Evolutionary conservation across 1,140 invertebrate genomes (phyloP).

Genomic region (Hestina assimilis): DNA sequence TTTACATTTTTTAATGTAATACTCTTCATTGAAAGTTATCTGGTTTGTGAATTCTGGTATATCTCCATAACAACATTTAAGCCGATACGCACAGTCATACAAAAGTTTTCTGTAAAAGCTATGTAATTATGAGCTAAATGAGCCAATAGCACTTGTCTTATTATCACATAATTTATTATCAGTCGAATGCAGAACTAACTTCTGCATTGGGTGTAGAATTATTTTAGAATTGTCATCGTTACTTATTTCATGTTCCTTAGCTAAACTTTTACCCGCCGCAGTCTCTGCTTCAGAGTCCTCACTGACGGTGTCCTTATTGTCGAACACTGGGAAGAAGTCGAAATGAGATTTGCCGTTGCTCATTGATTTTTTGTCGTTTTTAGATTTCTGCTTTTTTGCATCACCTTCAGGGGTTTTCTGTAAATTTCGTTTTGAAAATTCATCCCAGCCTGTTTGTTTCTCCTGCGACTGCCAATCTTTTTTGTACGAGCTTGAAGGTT

Average conservation of each 20-base stretch:
- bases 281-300: conserved; percentile 21
- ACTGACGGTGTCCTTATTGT: conserved; percentile 52
- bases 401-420: conserved; percentile 45
- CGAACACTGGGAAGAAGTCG: conserved; percentile 69
- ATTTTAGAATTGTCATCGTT: conserved; percentile 68
- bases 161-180: conserved; percentile 76
- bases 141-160: conserved; percentile 71
- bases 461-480: conserved; percentile 62
- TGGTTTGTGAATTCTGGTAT: too few species aligned
- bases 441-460: conserved; percentile 59
- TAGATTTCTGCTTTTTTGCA: conserved; percentile 49
- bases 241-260: conserved; percentile 41
- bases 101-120: conserved; percentile 61
- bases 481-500: conserved; percentile 64
- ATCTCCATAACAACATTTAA: conserved; percentile 37
- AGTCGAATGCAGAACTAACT: conserved; percentile 73
- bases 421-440: conserved; percentile 59
- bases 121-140: conserved; percentile 65
- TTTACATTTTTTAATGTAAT: too few species aligned
- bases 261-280: conserved; percentile 29
- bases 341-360: conserved; percentile 66
- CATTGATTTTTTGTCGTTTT: conserved; percentile 51
- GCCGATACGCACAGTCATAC: conserved; percentile 55
- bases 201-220: conserved; percentile 75
- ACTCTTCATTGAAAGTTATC: too few species aligned